Percentiles rank a stretch among this genome's conserved stretches.
phyloP scores from a whole-genome alignment of 2,888 invertebrate species.

The Tiliacea aurago region DNA sequence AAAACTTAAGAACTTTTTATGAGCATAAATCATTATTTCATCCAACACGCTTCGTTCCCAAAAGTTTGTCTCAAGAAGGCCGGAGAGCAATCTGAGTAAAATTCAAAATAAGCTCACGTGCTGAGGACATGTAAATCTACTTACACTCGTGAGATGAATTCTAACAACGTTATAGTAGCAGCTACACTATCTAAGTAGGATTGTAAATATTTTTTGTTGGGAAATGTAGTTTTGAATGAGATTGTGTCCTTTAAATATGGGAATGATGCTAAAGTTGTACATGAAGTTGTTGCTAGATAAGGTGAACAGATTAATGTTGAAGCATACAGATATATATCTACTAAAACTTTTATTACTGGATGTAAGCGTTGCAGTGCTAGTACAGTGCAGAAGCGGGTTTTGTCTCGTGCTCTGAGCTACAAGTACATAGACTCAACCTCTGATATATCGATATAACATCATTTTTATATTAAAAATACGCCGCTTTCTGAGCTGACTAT shows the following conservation, averaged over 20 bases:
- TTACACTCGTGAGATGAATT: constrained; percentile 81
- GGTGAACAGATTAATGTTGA: not conserved
- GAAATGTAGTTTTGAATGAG: constrained; percentile 45
- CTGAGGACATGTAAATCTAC: constrained; percentile 87
- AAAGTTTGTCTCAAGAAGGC: constrained; percentile 66
- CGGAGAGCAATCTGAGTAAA: constrained; percentile 78
- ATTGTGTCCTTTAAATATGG: constrained; percentile 24
- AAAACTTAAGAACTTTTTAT: constrained; percentile 56
- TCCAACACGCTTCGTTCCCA: constrained; percentile 62
- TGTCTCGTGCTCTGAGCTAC: too few relatives aligned
- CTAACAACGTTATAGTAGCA: constrained; percentile 73
- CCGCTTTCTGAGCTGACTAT: too few relatives aligned
- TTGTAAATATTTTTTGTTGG: constrained; percentile 56
- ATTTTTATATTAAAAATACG: not conserved
- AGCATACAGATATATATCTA: not conserved
- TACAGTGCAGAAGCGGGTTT: too few relatives aligned
- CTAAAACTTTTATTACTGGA: not conserved
- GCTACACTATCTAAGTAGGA: constrained; percentile 66
- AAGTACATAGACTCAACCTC: not conserved
- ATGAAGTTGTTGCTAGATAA: not conserved
- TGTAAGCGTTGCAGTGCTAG: not conserved
- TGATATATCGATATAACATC: not conserved
- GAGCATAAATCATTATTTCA: constrained; percentile 68
- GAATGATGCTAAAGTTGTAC: not conserved
- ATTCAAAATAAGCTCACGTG: constrained; percentile 88